These are phyloP conservation scores for Melierax canorus DNA, from an alignment of 2,113 vertebrate species.

Conservation along the genomic window DNA sequence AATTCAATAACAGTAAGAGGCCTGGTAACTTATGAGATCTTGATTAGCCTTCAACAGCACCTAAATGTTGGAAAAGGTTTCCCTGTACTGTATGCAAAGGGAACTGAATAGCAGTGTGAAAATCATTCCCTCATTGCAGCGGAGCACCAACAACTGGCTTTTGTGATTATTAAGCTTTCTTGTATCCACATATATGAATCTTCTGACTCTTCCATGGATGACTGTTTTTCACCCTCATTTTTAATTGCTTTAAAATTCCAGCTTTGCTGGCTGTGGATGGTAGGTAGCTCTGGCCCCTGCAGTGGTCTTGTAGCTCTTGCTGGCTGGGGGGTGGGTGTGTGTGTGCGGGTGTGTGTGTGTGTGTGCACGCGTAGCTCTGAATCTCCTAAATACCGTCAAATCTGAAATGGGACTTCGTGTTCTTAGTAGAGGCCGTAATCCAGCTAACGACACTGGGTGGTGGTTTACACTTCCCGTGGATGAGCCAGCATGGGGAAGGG, in stretches of 20 bases:
- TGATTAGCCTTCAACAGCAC: constrained; percentile 14
- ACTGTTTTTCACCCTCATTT: background rate
- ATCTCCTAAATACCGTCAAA: background rate
- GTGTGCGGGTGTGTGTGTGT: no score
- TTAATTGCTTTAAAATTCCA: background rate
- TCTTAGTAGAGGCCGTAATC: background rate
- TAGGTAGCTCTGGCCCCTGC: background rate
- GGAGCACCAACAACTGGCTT: background rate
- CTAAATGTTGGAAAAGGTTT: background rate
- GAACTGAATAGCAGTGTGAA: background rate
- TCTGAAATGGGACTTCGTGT: background rate
- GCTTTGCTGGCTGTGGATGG: background rate
- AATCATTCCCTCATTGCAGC: background rate
- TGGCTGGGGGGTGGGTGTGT: background rate
- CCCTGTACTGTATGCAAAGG: background rate
- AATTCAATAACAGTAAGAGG: constrained; percentile 47
- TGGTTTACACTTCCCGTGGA: background rate
- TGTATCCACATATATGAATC: background rate
- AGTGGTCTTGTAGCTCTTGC: background rate
- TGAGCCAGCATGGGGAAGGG: background rate
- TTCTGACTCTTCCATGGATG: background rate
- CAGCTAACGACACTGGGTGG: background rate
- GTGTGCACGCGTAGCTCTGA: background rate
- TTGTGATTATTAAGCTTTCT: background rate
- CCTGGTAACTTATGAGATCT: constrained; percentile 31